Percentiles rank a stretch among this genome's conserved stretches.
Evolutionary conservation across 2,113 vertebrate genomes (phyloP).

Genomic region (Corythoichthys haematopterus): DNA sequence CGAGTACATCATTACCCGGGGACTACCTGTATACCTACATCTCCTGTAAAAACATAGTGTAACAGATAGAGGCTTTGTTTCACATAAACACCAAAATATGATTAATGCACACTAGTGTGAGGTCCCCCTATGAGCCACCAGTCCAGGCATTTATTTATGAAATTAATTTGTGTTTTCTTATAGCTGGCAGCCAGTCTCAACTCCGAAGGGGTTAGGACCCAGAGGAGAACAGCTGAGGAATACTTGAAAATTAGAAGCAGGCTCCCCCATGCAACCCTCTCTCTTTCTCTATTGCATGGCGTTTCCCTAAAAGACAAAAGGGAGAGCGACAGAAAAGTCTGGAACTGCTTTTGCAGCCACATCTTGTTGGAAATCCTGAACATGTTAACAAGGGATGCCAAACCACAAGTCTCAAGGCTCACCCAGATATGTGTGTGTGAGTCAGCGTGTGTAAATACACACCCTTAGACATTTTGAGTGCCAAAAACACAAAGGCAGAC

Average conservation of each 20-base stretch:
- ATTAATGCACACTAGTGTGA: slow-evolving; percentile 24
- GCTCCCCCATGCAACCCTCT: slow-evolving; percentile 18
- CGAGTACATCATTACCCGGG: no score
- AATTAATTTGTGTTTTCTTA: slow-evolving; percentile 58
- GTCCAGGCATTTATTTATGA: slow-evolving; percentile 53
- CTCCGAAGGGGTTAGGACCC: slow-evolving; percentile 67
- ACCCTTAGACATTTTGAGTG: slow-evolving; percentile 4
- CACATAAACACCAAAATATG: slow-evolving; percentile 1
- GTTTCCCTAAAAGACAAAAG: slow-evolving; percentile 37
- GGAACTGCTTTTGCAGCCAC: slow-evolving; percentile 59
- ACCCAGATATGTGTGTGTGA: slow-evolving; percentile 6
- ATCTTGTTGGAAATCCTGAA: slow-evolving; percentile 73
- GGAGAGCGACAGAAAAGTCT: slow-evolving; percentile 50
- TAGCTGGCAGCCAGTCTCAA: slow-evolving; percentile 30
- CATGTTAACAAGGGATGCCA: slow-evolving; percentile 72
- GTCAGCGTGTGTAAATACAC: slow-evolving; percentile 13
- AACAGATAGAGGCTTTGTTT: slow-evolving; percentile 1
- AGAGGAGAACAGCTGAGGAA: slow-evolving; percentile 48
- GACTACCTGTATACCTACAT: no score
- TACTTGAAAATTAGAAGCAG: slow-evolving; percentile 31
- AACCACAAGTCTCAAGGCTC: slow-evolving; percentile 50
- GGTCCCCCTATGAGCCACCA: slow-evolving; percentile 39
- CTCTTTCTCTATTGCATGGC: slow-evolving; percentile 9
- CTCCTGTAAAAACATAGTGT: neutral
- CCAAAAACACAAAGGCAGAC: slow-evolving; percentile 8